Conservation (phyloP, 2,888 invertebrate genomes). For the Meghimatium bilineatum region DNA sequence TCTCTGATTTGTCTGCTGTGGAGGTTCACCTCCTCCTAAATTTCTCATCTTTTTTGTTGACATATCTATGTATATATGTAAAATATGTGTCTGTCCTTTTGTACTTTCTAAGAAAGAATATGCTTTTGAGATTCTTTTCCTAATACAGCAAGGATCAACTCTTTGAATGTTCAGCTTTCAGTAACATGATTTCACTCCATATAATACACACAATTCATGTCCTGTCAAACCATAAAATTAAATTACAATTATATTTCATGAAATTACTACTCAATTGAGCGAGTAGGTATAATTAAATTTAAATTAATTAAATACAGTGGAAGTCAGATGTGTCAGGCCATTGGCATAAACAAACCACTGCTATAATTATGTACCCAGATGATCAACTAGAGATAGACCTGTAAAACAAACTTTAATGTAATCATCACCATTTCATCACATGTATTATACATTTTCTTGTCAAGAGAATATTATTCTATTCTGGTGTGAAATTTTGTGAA, state of each 20-base stretch:
- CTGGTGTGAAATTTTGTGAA: too few species aligned
- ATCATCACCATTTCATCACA: too few species aligned
- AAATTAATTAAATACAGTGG: too few species aligned
- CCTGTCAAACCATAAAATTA: background rate
- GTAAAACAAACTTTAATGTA: too few species aligned
- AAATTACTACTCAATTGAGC: background rate
- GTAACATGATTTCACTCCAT: background rate
- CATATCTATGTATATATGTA: conserved; percentile 6
- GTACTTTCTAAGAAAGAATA: background rate
- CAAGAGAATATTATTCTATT: too few species aligned
- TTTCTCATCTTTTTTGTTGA: conserved; percentile 30
- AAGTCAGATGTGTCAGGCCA: too few species aligned
- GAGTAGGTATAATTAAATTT: too few species aligned
- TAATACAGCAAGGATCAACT: background rate
- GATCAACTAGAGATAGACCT: too few species aligned
- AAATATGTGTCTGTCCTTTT: too few species aligned
- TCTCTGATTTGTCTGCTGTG: conserved; percentile 16
- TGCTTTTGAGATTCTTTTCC: background rate
- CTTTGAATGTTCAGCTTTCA: background rate
- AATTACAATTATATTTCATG: background rate
- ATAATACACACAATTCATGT: background rate
- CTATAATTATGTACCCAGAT: too few species aligned
- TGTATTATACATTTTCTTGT: too few species aligned
- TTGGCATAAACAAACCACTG: too few species aligned
- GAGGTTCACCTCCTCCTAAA: conserved; percentile 22